Evolutionary conservation across 2,888 invertebrate genomes (phyloP).

Genomic region (Norana najaformis): DNA sequence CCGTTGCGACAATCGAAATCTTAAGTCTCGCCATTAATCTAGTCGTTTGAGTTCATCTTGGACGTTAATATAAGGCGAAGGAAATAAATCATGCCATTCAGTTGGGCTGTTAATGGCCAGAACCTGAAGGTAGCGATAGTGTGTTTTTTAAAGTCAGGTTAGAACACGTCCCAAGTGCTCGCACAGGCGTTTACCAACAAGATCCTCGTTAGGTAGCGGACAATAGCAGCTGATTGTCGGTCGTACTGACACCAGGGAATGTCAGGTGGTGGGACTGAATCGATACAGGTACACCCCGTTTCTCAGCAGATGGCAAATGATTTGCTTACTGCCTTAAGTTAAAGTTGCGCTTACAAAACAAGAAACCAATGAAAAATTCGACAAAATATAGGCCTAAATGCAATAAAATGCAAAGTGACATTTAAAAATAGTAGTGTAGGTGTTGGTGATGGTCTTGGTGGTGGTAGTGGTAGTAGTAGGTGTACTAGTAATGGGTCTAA

Average conservation of each 20-base stretch:
- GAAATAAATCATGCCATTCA: constrained; percentile 13
- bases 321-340: neutral
- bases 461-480: too few species aligned
- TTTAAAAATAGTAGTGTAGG: too few species aligned
- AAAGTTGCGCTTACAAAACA: neutral
- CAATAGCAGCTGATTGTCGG: neutral
- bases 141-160: neutral
- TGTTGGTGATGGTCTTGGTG: too few species aligned
- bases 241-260: neutral
- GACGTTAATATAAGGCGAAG: too few species aligned
- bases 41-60: neutral
- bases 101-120: neutral
- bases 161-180: neutral
- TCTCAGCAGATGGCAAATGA: neutral
- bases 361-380: too few species aligned
- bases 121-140: neutral
- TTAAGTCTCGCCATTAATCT: neutral
- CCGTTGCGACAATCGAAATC: neutral
- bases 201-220: neutral
- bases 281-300: neutral
- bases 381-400: too few species aligned
- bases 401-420: too few species aligned
- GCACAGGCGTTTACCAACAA: too few species aligned
- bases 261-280: neutral
- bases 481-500: too few species aligned